phyloP scores from a whole-genome alignment of 2,797 vertebrate genomes.

The Poeciliopsis infans region DNA sequence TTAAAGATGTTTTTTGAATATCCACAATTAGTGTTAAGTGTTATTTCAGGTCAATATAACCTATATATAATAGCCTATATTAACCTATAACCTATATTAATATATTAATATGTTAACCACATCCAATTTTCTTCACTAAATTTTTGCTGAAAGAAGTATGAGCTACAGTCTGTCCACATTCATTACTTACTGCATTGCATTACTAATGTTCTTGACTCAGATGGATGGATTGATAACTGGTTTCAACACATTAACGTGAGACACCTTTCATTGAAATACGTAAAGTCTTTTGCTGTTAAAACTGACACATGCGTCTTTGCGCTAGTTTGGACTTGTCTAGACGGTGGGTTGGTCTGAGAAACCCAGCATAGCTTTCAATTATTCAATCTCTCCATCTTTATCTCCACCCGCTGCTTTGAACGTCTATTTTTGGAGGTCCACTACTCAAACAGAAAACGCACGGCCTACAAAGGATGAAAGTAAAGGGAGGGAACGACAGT shows the following conservation, averaged over 20 bases:
- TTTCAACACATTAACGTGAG: background rate
- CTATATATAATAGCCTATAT: too few relatives aligned
- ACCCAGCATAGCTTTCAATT: slow-evolving; percentile 8
- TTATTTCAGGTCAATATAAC: too few relatives aligned
- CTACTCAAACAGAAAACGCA: background rate
- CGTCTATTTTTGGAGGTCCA: background rate
- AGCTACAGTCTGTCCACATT: background rate
- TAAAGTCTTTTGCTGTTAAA: background rate
- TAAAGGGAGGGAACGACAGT: background rate
- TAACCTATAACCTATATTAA: too few relatives aligned
- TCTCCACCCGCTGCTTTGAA: background rate
- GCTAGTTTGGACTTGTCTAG: background rate
- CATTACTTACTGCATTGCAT: background rate
- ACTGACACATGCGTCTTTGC: background rate
- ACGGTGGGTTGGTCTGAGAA: slow-evolving; percentile 1
- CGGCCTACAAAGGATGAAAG: background rate
- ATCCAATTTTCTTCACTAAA: background rate
- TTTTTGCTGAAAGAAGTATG: background rate
- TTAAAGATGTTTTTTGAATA: too few relatives aligned
- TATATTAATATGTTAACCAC: too few relatives aligned
- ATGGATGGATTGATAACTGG: background rate
- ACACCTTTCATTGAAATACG: background rate
- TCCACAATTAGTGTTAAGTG: too few relatives aligned
- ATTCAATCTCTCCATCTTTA: slow-evolving; percentile 4
- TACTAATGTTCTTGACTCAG: background rate